These are phyloP conservation scores for Brachyopa scutellaris DNA, from an alignment of 2,888 invertebrate species.

Conservation along the genomic window DNA sequence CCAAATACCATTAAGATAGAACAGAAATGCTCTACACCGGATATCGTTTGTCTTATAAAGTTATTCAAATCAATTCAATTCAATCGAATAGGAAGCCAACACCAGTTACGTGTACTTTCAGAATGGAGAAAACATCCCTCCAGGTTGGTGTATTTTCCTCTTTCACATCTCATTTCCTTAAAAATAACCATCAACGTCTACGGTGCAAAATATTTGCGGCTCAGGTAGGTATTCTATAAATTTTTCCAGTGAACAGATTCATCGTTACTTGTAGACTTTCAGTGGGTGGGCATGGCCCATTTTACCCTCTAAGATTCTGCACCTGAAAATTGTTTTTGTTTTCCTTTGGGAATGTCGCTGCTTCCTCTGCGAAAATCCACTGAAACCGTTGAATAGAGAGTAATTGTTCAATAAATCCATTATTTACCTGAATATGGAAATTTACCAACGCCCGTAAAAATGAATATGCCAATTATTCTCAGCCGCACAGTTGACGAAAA, in stretches of 20 bases:
- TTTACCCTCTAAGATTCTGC: slow-evolving; percentile 3
- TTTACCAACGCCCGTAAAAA: slow-evolving; percentile 33
- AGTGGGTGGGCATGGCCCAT: neutral
- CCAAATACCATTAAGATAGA: too few relatives aligned
- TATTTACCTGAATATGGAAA: slow-evolving; percentile 38
- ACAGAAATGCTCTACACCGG: too few relatives aligned
- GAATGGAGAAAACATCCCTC: neutral
- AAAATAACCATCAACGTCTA: neutral
- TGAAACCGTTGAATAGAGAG: slow-evolving; percentile 10
- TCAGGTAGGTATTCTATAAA: neutral
- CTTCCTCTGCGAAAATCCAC: neutral
- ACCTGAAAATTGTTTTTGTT: neutral
- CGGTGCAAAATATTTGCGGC: neutral
- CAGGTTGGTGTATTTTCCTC: neutral
- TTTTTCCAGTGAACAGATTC: neutral
- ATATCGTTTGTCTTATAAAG: too few relatives aligned
- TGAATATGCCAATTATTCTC: slow-evolving; percentile 34
- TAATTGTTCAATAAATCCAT: slow-evolving; percentile 51
- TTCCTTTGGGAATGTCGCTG: too few relatives aligned
- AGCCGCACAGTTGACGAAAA: slow-evolving; percentile 3
- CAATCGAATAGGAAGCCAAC: neutral
- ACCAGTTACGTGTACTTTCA: neutral
- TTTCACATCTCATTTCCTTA: neutral
- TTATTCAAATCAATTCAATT: neutral
- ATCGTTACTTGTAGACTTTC: neutral